Percentiles rank a stretch among this genome's conserved stretches.
Conservation (phyloP, 2,797 vertebrate species). For the Tadarida brasiliensis region DNA sequence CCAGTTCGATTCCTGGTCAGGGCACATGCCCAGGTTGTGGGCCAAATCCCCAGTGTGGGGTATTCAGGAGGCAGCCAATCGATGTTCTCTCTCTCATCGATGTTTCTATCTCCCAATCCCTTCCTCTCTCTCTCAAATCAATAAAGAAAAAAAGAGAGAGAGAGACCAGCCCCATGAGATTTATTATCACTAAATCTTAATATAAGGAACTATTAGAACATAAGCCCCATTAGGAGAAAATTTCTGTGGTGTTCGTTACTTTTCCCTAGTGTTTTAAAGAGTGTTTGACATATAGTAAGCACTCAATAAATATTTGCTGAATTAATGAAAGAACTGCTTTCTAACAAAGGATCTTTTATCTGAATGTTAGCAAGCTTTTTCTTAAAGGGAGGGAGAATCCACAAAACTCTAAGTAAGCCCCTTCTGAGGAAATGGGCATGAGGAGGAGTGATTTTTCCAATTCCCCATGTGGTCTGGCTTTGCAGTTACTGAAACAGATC, state of each 20-base stretch:
- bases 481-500: neutral
- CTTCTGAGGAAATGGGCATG: neutral
- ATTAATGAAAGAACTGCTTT: constrained; percentile 34
- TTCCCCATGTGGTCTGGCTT: neutral
- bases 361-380: constrained; percentile 22
- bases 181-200: neutral
- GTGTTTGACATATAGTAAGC: neutral
- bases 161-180: neutral
- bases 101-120: too few relatives aligned
- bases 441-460: neutral
- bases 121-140: too few relatives aligned
- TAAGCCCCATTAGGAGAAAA: neutral
- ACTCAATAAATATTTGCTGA: constrained; percentile 12
- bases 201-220: neutral
- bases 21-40: too few relatives aligned
- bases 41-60: too few relatives aligned
- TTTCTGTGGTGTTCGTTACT: neutral
- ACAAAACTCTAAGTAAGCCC: neutral
- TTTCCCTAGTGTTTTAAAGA: neutral
- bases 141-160: too few relatives aligned
- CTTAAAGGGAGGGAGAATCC: neutral
- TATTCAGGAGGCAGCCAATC: too few relatives aligned
- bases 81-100: too few relatives aligned
- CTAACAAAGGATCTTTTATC: neutral
- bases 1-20: too few relatives aligned